These are phyloP conservation scores for Polyploca ridens DNA, from an alignment of 2,888 invertebrate genomes.

Conservation along the genomic window DNA sequence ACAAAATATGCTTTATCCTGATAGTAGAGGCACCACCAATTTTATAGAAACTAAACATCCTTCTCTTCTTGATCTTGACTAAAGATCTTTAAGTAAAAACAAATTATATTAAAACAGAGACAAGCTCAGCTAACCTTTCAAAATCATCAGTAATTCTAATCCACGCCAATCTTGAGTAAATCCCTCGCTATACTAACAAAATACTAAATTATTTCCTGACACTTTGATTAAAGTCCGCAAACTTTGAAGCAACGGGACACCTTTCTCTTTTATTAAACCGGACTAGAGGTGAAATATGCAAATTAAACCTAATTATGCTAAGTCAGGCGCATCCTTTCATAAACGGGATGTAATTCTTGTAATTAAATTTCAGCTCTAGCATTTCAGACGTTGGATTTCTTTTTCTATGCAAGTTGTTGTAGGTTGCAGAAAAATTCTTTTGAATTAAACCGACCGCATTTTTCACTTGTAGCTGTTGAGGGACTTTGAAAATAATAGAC, in stretches of 20 bases:
- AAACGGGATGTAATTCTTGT: conserved; percentile 5
- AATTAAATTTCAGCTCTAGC: not conserved
- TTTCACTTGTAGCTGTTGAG: not conserved
- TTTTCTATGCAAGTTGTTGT: not conserved
- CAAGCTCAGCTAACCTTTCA: not conserved
- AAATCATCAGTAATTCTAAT: conserved; percentile 6
- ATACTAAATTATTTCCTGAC: conserved; percentile 1
- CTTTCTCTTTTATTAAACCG: conserved; percentile 33
- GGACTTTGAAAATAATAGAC: not conserved
- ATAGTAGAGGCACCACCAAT: no score
- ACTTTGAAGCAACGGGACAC: conserved; percentile 24
- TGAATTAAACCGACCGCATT: not conserved
- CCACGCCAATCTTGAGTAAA: not conserved
- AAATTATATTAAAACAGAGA: not conserved
- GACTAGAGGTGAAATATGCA: conserved; percentile 41
- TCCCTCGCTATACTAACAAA: not conserved
- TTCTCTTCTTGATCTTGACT: no score
- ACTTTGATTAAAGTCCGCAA: conserved; percentile 30
- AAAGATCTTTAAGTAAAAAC: no score
- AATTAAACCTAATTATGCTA: conserved; percentile 47
- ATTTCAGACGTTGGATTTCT: not conserved
- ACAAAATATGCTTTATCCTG: no score
- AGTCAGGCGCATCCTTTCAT: conserved; percentile 27
- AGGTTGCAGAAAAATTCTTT: not conserved
- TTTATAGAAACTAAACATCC: no score